Evolutionary conservation across 2,797 vertebrate species (phyloP).

Genomic region (Tinamus major): DNA sequence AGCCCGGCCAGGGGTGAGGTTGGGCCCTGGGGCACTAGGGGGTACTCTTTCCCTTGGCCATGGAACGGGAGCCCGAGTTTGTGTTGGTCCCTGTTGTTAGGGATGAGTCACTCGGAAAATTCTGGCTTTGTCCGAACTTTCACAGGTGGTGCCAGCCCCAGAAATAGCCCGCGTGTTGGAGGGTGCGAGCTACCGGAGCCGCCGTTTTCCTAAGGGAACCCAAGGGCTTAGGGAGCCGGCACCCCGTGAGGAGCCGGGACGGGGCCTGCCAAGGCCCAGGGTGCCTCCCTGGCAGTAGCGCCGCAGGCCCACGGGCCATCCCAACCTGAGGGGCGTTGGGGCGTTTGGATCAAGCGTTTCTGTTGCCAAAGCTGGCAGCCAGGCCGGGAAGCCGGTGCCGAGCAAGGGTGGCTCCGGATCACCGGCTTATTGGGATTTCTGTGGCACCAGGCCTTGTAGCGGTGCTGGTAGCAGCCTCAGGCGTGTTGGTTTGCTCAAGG

Average conservation of each 20-base stretch:
- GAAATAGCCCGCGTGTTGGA: constrained; percentile 31
- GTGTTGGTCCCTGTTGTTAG: neutral
- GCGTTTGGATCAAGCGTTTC: constrained; percentile 31
- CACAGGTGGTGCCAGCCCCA: constrained; percentile 36
- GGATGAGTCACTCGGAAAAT: constrained; percentile 60
- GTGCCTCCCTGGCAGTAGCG: too few species aligned
- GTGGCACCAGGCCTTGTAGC: neutral
- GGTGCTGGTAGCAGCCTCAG: neutral
- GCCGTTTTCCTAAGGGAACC: constrained; percentile 1
- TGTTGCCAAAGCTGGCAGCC: constrained; percentile 44
- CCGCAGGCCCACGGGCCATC: too few species aligned
- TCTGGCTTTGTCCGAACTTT: constrained; percentile 49
- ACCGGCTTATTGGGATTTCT: neutral
- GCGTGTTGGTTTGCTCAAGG: neutral
- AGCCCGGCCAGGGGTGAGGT: neutral
- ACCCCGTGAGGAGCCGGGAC: neutral
- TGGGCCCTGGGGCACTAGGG: constrained; percentile 23
- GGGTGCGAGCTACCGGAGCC: neutral
- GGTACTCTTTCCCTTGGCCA: constrained; percentile 29
- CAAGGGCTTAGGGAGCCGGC: neutral
- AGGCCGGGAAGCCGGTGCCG: neutral
- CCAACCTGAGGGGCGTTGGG: too few species aligned
- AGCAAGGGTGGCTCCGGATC: neutral
- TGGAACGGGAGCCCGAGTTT: neutral
- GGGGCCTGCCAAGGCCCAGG: neutral